These are phyloP conservation scores for Polymixis flavicincta DNA, from an alignment of 2,888 invertebrate genomes.

Conservation along the genomic window DNA sequence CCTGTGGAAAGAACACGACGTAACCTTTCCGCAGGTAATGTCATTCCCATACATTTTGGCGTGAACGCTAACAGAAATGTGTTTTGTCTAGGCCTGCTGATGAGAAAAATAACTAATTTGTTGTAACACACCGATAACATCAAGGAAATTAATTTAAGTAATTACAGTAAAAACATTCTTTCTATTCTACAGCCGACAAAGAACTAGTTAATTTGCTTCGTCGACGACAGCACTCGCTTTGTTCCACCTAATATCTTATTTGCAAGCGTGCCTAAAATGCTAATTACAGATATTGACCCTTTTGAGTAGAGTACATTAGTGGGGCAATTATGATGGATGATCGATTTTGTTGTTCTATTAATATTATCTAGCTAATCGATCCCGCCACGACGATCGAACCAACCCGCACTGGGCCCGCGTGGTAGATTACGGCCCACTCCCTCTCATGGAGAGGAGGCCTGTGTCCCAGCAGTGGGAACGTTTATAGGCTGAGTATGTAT, in stretches of 20 bases:
- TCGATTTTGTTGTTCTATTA: constrained; percentile 34
- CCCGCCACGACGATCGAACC: too few relatives aligned
- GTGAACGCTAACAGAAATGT: too few relatives aligned
- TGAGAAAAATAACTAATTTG: background rate
- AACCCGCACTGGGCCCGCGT: too few relatives aligned
- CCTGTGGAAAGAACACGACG: too few relatives aligned
- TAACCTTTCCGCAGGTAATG: too few relatives aligned
- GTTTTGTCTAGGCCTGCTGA: too few relatives aligned
- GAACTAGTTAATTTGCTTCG: background rate
- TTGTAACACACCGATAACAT: background rate
- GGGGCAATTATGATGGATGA: constrained; percentile 16
- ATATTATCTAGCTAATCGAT: constrained; percentile 4
- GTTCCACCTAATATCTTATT: constrained; percentile 25
- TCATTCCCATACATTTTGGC: too few relatives aligned
- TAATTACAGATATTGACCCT: constrained; percentile 35
- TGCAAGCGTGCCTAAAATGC: constrained; percentile 42
- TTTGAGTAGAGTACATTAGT: constrained; percentile 10
- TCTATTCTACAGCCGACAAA: background rate
- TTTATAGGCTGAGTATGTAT: too few relatives aligned
- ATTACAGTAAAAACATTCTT: constrained; percentile 16
- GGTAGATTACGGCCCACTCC: too few relatives aligned
- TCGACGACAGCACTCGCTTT: background rate
- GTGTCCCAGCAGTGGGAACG: too few relatives aligned
- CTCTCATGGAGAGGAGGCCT: too few relatives aligned
- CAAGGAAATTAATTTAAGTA: constrained; percentile 2